Conservation (phyloP, 1,140 invertebrate genomes). For the Calephelis nemesis region DNA sequence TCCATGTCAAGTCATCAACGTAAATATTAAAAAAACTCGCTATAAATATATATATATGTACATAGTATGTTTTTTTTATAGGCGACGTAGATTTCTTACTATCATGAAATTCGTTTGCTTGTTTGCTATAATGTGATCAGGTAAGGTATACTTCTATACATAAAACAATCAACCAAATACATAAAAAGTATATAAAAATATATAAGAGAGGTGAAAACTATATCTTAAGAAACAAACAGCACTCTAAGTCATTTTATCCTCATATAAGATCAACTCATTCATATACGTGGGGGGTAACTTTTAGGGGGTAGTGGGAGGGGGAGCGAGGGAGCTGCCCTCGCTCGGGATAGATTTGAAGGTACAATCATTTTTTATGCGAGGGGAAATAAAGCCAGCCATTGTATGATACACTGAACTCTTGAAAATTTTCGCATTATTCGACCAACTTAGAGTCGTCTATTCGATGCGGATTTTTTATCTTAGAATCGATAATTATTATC, state of each 20-base stretch:
- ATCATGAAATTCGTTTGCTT: too few species aligned
- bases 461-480: background rate
- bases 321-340: slow-evolving; percentile 56
- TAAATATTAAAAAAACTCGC: too few species aligned
- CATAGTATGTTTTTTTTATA: too few species aligned
- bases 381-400: slow-evolving; percentile 56
- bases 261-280: slow-evolving; percentile 56
- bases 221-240: slow-evolving; percentile 26
- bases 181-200: slow-evolving; percentile 27
- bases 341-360: slow-evolving; percentile 76
- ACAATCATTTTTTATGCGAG: slow-evolving; percentile 79
- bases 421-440: background rate
- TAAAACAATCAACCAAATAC: background rate
- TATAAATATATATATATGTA: too few species aligned
- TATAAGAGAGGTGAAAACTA: background rate
- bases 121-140: too few species aligned
- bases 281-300: slow-evolving; percentile 49
- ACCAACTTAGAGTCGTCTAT: too few species aligned
- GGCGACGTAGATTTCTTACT: too few species aligned
- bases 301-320: slow-evolving; percentile 32
- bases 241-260: slow-evolving; percentile 44
- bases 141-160: too few species aligned
- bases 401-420: slow-evolving; percentile 35
- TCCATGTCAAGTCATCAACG: too few species aligned
- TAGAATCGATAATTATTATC: too few species aligned